A percentile compares a stretch with the other conserved stretches of the same genome.
Conservation (phyloP, 2,888 invertebrate species). For the Protonemura montana region DNA sequence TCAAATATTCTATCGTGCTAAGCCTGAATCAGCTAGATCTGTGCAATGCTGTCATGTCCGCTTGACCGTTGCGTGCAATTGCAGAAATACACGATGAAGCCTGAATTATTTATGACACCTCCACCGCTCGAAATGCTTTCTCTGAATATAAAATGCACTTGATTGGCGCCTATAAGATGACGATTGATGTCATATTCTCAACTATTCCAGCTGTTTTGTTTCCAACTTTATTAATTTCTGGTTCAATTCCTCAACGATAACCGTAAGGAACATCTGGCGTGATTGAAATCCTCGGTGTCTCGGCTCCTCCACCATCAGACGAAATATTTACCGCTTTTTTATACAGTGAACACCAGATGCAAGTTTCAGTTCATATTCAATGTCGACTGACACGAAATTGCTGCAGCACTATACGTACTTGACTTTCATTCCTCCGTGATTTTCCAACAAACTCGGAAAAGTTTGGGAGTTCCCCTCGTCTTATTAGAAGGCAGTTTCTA, state of each 20-base stretch:
- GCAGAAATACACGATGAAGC: too few species aligned
- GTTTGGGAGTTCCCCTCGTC: slow-evolving; percentile 19
- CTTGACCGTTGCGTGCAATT: too few species aligned
- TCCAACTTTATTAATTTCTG: neutral
- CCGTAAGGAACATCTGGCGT: neutral
- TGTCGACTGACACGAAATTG: neutral
- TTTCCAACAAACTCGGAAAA: slow-evolving; percentile 1
- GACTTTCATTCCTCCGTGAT: neutral
- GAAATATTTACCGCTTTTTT: neutral
- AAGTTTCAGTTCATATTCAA: slow-evolving; percentile 2
- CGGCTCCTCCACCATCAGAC: neutral
- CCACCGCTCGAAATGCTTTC: neutral
- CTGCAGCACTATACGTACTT: neutral
- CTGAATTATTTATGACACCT: neutral
- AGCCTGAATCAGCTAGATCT: too few species aligned
- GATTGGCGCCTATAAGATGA: too few species aligned
- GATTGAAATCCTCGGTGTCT: neutral
- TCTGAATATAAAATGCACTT: too few species aligned
- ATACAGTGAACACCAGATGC: neutral
- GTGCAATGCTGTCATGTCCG: too few species aligned
- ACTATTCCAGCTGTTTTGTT: neutral
- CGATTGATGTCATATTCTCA: too few species aligned
- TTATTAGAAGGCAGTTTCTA: slow-evolving; percentile 37
- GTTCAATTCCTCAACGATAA: neutral
- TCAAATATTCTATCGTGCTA: too few species aligned